These are phyloP conservation scores for Aelia acuminata DNA, from an alignment of 2,888 invertebrate species.

Conservation along the genomic window DNA sequence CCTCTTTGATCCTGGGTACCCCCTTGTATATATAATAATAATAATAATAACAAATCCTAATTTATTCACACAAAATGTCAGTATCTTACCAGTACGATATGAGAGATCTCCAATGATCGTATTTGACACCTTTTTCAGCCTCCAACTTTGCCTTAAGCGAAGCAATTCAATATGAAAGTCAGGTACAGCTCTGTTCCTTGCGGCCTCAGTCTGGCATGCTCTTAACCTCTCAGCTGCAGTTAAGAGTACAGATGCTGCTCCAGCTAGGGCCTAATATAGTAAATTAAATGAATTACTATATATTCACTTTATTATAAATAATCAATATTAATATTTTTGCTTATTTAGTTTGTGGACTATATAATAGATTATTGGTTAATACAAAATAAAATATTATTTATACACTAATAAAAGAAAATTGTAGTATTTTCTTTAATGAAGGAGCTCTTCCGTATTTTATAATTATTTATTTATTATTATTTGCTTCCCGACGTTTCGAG, in stretches of 20 bases:
- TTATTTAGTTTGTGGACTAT: too few relatives aligned
- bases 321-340: neutral
- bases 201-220: slow-evolving; percentile 84
- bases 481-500: too few relatives aligned
- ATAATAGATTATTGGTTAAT: too few relatives aligned
- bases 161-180: slow-evolving; percentile 95
- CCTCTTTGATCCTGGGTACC: too few relatives aligned
- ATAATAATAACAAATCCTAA: too few relatives aligned
- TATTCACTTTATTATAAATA: neutral
- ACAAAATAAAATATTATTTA: too few relatives aligned
- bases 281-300: neutral
- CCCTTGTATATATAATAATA: too few relatives aligned
- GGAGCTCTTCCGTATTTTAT: too few relatives aligned
- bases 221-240: slow-evolving; percentile 90
- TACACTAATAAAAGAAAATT: too few relatives aligned
- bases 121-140: slow-evolving; percentile 95
- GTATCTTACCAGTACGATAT: slow-evolving; percentile 80
- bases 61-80: neutral
- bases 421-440: too few relatives aligned
- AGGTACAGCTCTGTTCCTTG: slow-evolving; percentile 82
- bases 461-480: too few relatives aligned
- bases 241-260: slow-evolving; percentile 87
- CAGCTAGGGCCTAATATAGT: slow-evolving; percentile 78
- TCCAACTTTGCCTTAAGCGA: slow-evolving; percentile 92
- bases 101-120: slow-evolving; percentile 96